phyloP scores from a whole-genome alignment of 2,113 vertebrate species.

The Lanius collurio region DNA sequence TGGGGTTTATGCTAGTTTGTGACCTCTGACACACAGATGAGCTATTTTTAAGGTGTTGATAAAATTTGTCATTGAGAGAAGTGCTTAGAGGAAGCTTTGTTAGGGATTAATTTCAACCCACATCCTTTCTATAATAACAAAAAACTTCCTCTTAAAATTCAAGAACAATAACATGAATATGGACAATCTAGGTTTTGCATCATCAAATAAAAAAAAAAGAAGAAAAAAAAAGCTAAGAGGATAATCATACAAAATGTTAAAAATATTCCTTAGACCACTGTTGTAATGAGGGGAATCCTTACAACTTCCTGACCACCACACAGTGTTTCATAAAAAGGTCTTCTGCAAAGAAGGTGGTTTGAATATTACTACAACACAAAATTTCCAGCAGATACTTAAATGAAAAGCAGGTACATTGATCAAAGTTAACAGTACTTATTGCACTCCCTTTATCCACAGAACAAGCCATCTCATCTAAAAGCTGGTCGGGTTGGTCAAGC shows the following conservation, averaged over 20 bases:
- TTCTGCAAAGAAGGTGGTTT: neutral
- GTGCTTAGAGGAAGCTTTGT: neutral
- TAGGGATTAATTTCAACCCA: neutral
- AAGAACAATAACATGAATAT: neutral
- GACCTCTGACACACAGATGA: neutral
- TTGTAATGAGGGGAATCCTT: too few relatives aligned
- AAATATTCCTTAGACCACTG: neutral
- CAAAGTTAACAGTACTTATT: neutral
- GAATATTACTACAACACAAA: neutral
- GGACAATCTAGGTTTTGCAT: neutral
- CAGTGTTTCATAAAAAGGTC: neutral
- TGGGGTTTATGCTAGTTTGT: neutral
- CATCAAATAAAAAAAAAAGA: neutral
- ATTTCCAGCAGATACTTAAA: neutral
- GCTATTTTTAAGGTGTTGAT: neutral
- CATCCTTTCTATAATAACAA: neutral
- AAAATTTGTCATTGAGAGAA: neutral
- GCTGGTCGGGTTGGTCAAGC: accelerated
- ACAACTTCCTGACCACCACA: neutral
- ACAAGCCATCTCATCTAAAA: neutral
- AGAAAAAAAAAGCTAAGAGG: accelerated
- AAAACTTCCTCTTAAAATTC: neutral
- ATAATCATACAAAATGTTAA: neutral
- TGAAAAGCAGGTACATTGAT: neutral
- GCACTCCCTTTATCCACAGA: neutral